These are phyloP conservation scores for Ophioderma brevispina DNA, from an alignment of 35 echinoderm and acorn worm species.

Conservation along the genomic window DNA sequence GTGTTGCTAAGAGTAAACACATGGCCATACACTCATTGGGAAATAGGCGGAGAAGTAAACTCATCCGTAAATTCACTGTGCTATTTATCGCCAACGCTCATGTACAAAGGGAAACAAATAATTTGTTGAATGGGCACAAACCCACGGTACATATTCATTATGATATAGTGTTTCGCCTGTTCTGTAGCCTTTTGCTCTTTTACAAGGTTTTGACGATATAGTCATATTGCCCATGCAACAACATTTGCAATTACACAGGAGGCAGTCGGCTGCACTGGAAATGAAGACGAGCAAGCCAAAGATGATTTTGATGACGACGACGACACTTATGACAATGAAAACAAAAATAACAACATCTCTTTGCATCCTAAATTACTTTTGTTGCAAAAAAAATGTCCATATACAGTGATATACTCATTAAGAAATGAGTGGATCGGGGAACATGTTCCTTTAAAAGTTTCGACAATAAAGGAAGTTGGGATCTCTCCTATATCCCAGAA, in stretches of 20 bases:
- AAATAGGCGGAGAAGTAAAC: not conserved
- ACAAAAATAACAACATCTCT: too few species aligned
- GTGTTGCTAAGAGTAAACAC: not conserved
- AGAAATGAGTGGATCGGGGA: too few species aligned
- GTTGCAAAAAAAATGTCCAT: too few species aligned
- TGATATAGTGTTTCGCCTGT: not conserved
- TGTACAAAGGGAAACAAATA: conserved; percentile 4
- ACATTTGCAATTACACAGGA: not conserved
- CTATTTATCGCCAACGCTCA: not conserved
- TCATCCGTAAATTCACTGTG: not conserved
- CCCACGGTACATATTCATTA: not conserved
- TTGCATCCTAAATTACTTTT: too few species aligned
- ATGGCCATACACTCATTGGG: not conserved
- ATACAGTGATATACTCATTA: too few species aligned
- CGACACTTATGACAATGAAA: too few species aligned
- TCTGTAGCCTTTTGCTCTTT: not conserved
- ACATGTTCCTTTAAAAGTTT: too few species aligned
- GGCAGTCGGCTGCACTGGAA: too few species aligned
- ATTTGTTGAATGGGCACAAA: not conserved
- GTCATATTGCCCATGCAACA: not conserved
- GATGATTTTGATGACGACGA: too few species aligned
- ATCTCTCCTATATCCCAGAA: too few species aligned
- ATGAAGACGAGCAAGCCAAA: too few species aligned
- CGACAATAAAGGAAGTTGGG: too few species aligned
- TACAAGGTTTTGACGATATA: not conserved